Percentiles rank a stretch among this genome's conserved stretches.
Conservation (phyloP, 2,113 vertebrate genomes). For the Cinclus mexicanus region DNA sequence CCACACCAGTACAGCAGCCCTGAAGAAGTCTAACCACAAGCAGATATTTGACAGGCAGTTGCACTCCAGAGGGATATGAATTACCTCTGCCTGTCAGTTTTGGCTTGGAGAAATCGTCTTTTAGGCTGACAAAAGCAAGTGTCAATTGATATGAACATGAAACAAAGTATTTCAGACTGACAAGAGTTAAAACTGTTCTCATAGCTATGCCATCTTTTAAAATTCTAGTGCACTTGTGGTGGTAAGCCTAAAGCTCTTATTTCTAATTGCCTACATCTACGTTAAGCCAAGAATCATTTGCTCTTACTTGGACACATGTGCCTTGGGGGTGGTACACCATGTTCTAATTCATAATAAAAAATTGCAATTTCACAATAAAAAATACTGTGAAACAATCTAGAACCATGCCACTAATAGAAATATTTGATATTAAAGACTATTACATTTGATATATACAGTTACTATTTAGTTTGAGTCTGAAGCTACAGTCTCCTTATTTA, state of each 20-base stretch:
- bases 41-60: neutral
- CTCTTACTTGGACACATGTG: neutral
- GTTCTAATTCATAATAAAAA: neutral
- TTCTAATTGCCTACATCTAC: neutral
- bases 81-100: neutral
- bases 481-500: neutral
- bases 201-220: neutral
- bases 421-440: neutral
- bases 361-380: neutral
- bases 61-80: neutral
- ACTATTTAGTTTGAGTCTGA: neutral
- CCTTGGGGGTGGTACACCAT: neutral
- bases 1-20: neutral
- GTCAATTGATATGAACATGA: neutral
- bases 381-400: neutral
- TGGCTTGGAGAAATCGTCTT: neutral
- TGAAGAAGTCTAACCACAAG: neutral
- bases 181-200: neutral
- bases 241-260: neutral
- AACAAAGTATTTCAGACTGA: neutral
- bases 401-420: neutral
- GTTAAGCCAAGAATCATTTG: neutral
- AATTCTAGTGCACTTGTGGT: neutral
- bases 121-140: neutral
- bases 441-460: neutral